Percentiles rank a stretch among this genome's conserved stretches.
Conservation (phyloP, 2,113 vertebrate species). For the Hemichromis elongatus region DNA sequence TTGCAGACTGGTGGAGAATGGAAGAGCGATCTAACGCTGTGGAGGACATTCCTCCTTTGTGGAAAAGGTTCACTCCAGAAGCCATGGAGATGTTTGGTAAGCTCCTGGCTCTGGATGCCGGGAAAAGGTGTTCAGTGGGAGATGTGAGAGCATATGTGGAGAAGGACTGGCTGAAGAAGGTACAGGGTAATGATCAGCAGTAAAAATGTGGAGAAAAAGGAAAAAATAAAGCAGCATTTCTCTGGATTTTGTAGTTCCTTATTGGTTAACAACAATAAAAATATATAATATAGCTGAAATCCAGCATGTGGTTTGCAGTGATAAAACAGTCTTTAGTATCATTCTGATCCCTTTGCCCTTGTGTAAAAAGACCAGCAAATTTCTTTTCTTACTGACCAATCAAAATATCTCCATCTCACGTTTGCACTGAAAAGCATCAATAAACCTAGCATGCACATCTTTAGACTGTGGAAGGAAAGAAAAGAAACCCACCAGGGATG, state of each 20-base stretch:
- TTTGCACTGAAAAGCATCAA: not conserved
- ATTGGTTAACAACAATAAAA: not conserved
- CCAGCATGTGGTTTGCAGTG: not conserved
- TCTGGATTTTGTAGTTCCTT: not conserved
- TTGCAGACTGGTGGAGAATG: slow-evolving; percentile 75
- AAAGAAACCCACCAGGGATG: not conserved
- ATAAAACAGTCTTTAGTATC: not conserved
- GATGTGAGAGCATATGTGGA: slow-evolving; percentile 70
- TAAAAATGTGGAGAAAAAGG: not conserved
- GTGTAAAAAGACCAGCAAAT: not conserved
- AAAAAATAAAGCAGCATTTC: not conserved
- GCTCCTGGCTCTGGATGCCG: slow-evolving; percentile 78
- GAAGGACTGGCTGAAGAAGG: slow-evolving; percentile 68
- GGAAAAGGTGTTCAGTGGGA: slow-evolving; percentile 67
- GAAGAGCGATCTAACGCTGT: slow-evolving; percentile 53
- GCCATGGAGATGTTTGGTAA: slow-evolving; percentile 81
- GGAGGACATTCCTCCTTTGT: slow-evolving; percentile 78
- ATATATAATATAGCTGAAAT: not conserved
- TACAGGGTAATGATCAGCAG: not conserved
- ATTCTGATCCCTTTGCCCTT: not conserved
- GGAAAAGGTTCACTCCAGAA: slow-evolving; percentile 77
- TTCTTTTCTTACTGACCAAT: not conserved
- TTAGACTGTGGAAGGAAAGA: not conserved
- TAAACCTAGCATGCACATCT: not conserved
- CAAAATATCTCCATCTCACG: not conserved